A percentile compares a stretch with the other conserved stretches of the same genome.
Evolutionary conservation across 2,888 invertebrate species (phyloP).

Genomic region (Stenodera caucasica): DNA sequence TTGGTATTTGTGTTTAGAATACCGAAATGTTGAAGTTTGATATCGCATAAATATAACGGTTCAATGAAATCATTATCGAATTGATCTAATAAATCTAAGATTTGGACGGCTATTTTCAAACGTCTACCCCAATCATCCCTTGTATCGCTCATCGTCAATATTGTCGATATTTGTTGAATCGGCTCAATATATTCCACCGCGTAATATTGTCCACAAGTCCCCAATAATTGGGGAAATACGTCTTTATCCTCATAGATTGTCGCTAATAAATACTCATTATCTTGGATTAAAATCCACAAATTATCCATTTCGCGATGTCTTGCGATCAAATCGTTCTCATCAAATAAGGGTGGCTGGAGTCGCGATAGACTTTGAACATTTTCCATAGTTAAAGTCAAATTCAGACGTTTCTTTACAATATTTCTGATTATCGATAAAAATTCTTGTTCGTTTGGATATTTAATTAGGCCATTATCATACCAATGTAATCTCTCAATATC

Average conservation of each 20-base stretch:
- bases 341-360: conserved; percentile 54
- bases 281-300: conserved; percentile 65
- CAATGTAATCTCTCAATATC: conserved; percentile 55
- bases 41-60: conserved; percentile 68
- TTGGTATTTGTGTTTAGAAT: conserved; percentile 55
- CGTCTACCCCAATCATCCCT: conserved; percentile 62
- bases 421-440: conserved; percentile 59
- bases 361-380: conserved; percentile 58
- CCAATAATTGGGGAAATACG: conserved; percentile 67
- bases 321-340: conserved; percentile 51
- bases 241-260: conserved; percentile 62
- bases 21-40: conserved; percentile 70
- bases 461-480: conserved; percentile 55
- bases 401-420: conserved; percentile 59
- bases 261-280: conserved; percentile 68
- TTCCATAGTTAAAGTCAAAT: conserved; percentile 58
- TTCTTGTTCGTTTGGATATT: conserved; percentile 60
- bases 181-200: conserved; percentile 66
- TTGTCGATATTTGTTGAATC: conserved; percentile 58
- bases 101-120: conserved; percentile 61
- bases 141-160: conserved; percentile 59
- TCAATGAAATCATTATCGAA: conserved; percentile 63
- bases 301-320: conserved; percentile 62
- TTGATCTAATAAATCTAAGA: conserved; percentile 64
- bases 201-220: conserved; percentile 69